These are phyloP conservation scores for Mesaphorura yosii DNA, from an alignment of 1,140 invertebrate genomes.

Conservation along the genomic window DNA sequence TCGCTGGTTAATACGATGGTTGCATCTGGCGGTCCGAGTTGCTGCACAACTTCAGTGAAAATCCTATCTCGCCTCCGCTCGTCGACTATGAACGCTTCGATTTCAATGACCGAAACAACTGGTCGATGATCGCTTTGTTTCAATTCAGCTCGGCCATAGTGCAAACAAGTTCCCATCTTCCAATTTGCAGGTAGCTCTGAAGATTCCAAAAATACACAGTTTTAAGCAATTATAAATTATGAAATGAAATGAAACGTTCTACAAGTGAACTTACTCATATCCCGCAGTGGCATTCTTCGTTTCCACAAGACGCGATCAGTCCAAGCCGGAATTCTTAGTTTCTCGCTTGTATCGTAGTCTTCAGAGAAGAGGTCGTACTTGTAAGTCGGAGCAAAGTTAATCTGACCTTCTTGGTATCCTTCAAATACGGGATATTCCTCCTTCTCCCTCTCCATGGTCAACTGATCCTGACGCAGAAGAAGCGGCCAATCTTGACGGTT, in stretches of 20 bases:
- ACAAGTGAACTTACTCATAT: slow-evolving; percentile 42
- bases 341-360: slow-evolving; percentile 99
- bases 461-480: slow-evolving; percentile 78
- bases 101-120: slow-evolving; percentile 77
- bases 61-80: slow-evolving; percentile 56
- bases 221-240: neutral
- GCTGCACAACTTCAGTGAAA: slow-evolving; percentile 70
- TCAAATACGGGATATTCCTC: slow-evolving; percentile 75
- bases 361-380: slow-evolving; percentile 98
- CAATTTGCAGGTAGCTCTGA: slow-evolving; percentile 46
- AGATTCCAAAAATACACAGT: slow-evolving; percentile 10
- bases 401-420: slow-evolving; percentile 83
- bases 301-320: slow-evolving; percentile 92
- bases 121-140: slow-evolving; percentile 97
- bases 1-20: slow-evolving; percentile 60
- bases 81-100: slow-evolving; percentile 70
- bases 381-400: slow-evolving; percentile 92
- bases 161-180: slow-evolving; percentile 64
- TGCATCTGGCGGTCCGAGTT: slow-evolving; percentile 88
- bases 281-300: slow-evolving; percentile 56
- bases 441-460: slow-evolving; percentile 63
- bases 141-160: slow-evolving; percentile 85
- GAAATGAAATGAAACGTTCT: neutral
- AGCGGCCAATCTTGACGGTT: slow-evolving; percentile 61
- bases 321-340: slow-evolving; percentile 92